Percentiles rank a stretch among this genome's conserved stretches.
Evolutionary conservation across 2,113 vertebrate species (phyloP).

Genomic region (Chlamydotis undulata): DNA sequence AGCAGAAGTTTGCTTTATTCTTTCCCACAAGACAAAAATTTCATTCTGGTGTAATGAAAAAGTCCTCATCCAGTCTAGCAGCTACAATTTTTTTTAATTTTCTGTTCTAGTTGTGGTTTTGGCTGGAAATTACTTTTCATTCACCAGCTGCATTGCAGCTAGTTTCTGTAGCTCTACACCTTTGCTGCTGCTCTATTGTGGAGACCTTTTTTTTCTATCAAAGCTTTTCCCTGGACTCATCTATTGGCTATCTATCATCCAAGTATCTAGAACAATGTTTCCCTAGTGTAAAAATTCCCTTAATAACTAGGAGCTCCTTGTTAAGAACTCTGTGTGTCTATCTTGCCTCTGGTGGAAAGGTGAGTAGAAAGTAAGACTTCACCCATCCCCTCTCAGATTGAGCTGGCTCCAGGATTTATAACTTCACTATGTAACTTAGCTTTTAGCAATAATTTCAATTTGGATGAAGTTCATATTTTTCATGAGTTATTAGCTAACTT

Average conservation of each 20-base stretch:
- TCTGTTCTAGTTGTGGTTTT: not conserved
- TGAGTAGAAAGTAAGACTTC: not conserved
- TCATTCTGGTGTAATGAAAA: not conserved
- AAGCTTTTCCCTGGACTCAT: not conserved
- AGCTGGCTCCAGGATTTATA: not conserved
- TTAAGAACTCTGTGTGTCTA: not conserved
- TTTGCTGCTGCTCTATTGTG: rapidly evolving
- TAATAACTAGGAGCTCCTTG: not conserved
- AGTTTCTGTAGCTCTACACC: not conserved
- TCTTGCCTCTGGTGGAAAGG: not conserved
- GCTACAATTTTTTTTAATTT: not conserved
- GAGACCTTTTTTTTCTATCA: not conserved
- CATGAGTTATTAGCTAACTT: slow-evolving; percentile 25
- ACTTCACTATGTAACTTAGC: not conserved
- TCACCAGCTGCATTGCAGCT: not conserved
- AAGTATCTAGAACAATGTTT: not conserved
- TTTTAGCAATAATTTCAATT: slow-evolving; percentile 53
- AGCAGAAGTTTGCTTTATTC: not conserved
- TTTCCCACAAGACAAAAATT: not conserved
- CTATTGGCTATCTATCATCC: not conserved
- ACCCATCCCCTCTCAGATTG: not conserved
- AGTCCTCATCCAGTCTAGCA: not conserved
- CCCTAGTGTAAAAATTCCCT: not conserved
- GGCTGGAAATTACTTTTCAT: not conserved
- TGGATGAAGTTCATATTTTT: slow-evolving; percentile 44